Base-by-base conservation (phyloP, 2,888 invertebrate species). In the Embidobia sp. region DNA sequence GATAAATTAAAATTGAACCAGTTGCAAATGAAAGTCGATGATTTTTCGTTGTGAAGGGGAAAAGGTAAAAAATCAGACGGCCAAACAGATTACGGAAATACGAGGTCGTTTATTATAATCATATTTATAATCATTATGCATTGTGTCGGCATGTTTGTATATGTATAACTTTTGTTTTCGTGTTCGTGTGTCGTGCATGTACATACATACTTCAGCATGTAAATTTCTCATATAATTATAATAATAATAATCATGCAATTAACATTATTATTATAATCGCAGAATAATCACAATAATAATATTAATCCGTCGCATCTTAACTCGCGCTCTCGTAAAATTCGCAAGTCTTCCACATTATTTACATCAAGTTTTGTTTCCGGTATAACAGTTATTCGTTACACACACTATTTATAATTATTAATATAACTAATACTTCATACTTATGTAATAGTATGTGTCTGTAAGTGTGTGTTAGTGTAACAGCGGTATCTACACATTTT, bases 21-120 rank as follows among this genome's bases (percentile, higher is more conserved):
- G 46, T 46, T 10, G 13, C 7, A 55, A 66, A 44, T 61, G 48
- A 70, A 61, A 35, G 57, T 4, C 3, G 3, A 22, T 4, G 22
- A 6, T 22, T 1, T n/a, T n/a, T n/a, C n/a, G n/a, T n/a, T n/a
- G n/a, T n/a, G n/a, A n/a, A n/a, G n/a, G n/a, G n/a, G n/a, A n/a
- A n/a, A n/a, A n/a, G n/a, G n/a, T n/a, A n/a, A n/a, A n/a, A n/a
- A n/a, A n/a, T n/a, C n/a, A n/a, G n/a, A n/a, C n/a, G n/a, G n/a
- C n/a, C n/a, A n/a, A 11, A 16, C 40, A 49, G 81, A 49, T 69
- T 89, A 89, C 87, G 87, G 88, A 89, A 89, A 89, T 89, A 89
- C 88, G 87, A 88, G 88, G 85, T 88, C 87, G 88, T 89, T 89
- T 88, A 89, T 89, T 89, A 85, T 88, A 88, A 87, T 88, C 85